Evolutionary conservation across 2,888 invertebrate genomes (phyloP), one percentile per base, ranked within the genome.

Genomic region (Agriotes lineatus): DNA sequence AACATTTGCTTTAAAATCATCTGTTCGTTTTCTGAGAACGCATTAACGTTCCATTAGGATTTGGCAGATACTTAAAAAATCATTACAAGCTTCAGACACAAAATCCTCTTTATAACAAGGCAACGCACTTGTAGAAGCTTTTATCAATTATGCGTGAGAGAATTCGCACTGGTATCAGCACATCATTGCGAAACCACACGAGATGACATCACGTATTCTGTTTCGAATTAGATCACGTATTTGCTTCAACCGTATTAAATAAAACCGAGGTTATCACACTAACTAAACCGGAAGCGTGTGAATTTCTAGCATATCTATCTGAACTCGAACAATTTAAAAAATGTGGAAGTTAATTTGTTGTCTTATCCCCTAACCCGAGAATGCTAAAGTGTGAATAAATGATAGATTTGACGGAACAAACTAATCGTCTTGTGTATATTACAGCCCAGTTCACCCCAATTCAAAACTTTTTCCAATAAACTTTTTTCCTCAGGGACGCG

Each of bases 311-410:
- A 22, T 5, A 25, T 48, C 48, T 20, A 20, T 1, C 44, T 20
- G 20, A 44, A 44, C 20, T 1, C 20, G n/a, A n/a, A n/a, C n/a
- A n/a, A n/a, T n/a, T n/a, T n/a, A n/a, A n/a, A n/a, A n/a, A n/a
- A n/a, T n/a, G n/a, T n/a, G n/a, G n/a, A n/a, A n/a, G n/a, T n/a
- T n/a, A n/a, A n/a, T n/a, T n/a, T n/a, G n/a, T n/a, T n/a, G n/a
- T n/a, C n/a, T n/a, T n/a, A n/a, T n/a, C n/a, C n/a, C n/a, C n/a
- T n/a, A n/a, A n/a, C n/a, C n/a, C n/a, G n/a, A n/a, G n/a, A n/a
- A n/a, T n/a, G n/a, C n/a, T n/a, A n/a, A n/a, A n/a, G n/a, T 39
- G 39, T 39, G 39, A 39, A 39, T 39, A 12, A 48, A 48, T 48
- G 14, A 20, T 20, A 19, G 25, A 12, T 22, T 22, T 12, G 19